Conservation (phyloP, 2,888 invertebrate genomes). For the Bibio marci region DNA sequence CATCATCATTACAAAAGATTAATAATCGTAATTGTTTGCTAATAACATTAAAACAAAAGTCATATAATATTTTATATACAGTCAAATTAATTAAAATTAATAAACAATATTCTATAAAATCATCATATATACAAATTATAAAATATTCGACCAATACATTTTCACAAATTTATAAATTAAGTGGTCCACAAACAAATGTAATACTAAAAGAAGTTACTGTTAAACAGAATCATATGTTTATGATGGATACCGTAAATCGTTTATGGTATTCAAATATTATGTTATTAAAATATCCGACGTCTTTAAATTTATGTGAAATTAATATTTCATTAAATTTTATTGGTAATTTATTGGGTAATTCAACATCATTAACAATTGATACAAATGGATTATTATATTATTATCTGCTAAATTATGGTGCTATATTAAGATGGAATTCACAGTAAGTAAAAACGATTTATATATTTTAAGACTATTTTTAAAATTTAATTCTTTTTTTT, state of each 20-base stretch:
- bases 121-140: too few relatives aligned
- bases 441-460: not conserved
- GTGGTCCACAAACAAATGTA: too few relatives aligned
- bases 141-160: too few relatives aligned
- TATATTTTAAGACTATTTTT: not conserved
- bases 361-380: constrained; percentile 10
- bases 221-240: too few relatives aligned
- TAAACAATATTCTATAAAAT: too few relatives aligned
- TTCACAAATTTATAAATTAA: too few relatives aligned
- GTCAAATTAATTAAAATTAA: too few relatives aligned
- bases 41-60: not conserved
- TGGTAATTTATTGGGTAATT: constrained; percentile 10
- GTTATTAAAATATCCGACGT: too few relatives aligned
- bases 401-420: constrained; percentile 10
- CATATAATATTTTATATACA: not conserved
- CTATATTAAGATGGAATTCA: constrained; percentile 11
- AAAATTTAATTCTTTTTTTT: not conserved
- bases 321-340: constrained; percentile 7
- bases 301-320: too few relatives aligned
- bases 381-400: constrained; percentile 10
- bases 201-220: too few relatives aligned
- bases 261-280: too few relatives aligned
- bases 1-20: not conserved
- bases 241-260: too few relatives aligned
- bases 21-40: not conserved